Evolutionary conservation across 2,113 vertebrate genomes (phyloP), one percentile per base, ranked within the genome.

Genomic region (Trematomus loennbergii): DNA sequence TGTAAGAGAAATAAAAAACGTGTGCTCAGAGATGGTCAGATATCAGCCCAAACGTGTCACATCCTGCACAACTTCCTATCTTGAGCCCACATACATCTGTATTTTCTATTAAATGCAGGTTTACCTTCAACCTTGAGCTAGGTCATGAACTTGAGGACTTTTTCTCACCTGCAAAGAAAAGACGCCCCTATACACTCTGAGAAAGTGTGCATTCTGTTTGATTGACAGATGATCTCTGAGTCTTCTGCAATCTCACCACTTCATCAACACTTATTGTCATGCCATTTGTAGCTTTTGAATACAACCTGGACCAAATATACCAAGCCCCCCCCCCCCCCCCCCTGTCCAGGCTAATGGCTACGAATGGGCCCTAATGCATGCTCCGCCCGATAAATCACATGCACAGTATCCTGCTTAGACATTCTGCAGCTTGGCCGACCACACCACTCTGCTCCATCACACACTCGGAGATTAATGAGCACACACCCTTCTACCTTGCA

Each of bases 301-400:
- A 54, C 57, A 55, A 45, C 50, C 63, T 62, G 81, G 67, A 79
- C 70, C 74, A 58, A 71, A 50, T 78, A 77, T 72, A 72, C 85
- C 2, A 12, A 61, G 55, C 12, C 53, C 54, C n/a, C 48, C 55
- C 4, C 43, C 2, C 50, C 12, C 53, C 54, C n/a, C 12, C 45
- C 10, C 33, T 94, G 94, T 94, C 93, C 81, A 9, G 71, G 81
- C 85, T 92, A 89, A 92, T 93, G 89, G 91, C 90, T 90, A 78
- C 65, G 84, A 89, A 90, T 84, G 72, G 87, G 72, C 74, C 77
- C 81, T 93, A 94, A 94, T 93, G 91, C 88, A 84, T 60, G 78
- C 68, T 81, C 78, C 88, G 58, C 80, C 58, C 88, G 45, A 95
- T 95, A 95, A 95, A 95, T 95, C 95, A 95, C 79, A 83, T 11